Conservation (phyloP, 2,113 vertebrate species). For the Pedetes capensis region DNA sequence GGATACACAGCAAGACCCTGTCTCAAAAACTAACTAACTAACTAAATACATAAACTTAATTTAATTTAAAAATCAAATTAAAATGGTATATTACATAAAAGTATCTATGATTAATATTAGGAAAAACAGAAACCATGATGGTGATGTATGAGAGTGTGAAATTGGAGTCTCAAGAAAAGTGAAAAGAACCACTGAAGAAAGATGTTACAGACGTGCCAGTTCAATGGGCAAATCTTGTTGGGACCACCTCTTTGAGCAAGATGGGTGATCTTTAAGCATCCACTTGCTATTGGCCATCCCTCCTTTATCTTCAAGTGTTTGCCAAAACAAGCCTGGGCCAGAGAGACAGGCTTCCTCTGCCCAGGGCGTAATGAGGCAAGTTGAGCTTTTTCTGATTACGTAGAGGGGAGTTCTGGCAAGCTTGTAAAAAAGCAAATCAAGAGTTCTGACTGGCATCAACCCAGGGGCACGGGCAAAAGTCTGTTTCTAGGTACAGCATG, state of each 20-base stretch:
- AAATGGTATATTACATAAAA: neutral
- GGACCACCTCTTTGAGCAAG: neutral
- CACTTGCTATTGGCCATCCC: neutral
- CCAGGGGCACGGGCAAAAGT: neutral
- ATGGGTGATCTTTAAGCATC: neutral
- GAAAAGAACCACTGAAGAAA: neutral
- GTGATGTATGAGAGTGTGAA: neutral
- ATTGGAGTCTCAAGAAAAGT: neutral
- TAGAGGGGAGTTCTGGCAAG: neutral
- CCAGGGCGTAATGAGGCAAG: neutral
- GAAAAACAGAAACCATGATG: neutral
- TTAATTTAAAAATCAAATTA: neutral
- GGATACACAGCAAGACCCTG: no score
- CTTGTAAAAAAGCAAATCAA: neutral
- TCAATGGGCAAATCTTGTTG: neutral
- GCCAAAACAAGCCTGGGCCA: neutral
- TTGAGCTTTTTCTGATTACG: neutral
- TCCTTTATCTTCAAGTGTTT: neutral
- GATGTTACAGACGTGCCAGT: neutral
- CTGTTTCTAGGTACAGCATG: neutral
- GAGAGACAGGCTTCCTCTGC: neutral
- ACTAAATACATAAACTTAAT: no score
- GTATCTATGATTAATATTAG: neutral
- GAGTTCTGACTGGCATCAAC: neutral
- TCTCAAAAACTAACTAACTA: no score